These are phyloP conservation scores for Scrobipalpa atriplicella DNA, from an alignment of 2,888 invertebrate species.

Conservation along the genomic window DNA sequence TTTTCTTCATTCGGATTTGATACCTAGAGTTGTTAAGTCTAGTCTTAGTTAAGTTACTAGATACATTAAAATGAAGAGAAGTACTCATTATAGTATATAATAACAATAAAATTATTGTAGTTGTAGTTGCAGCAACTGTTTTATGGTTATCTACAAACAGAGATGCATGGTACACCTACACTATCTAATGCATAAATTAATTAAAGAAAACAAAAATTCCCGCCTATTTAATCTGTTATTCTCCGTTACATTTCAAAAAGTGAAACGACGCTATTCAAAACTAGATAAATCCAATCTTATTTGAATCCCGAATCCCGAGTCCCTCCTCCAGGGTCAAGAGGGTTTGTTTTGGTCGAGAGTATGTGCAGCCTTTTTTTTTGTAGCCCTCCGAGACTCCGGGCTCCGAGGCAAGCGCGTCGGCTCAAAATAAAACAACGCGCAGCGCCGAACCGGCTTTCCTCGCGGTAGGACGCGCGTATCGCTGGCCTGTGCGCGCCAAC, in stretches of 20 bases:
- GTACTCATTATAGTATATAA: no score
- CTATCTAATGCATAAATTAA: no score
- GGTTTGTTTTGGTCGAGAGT: slow-evolving; percentile 34
- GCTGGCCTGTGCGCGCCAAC: slow-evolving; percentile 27
- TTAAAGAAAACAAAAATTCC: not conserved
- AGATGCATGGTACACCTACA: no score
- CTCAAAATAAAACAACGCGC: slow-evolving; percentile 74
- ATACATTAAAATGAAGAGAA: no score
- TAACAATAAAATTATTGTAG: no score
- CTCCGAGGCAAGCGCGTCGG: slow-evolving; percentile 47
- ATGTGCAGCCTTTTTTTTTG: slow-evolving; percentile 46
- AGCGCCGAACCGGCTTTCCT: slow-evolving; percentile 74
- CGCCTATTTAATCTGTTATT: not conserved
- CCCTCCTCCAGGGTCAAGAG: slow-evolving; percentile 32
- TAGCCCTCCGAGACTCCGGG: slow-evolving; percentile 36
- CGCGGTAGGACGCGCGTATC: slow-evolving; percentile 65
- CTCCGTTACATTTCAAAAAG: slow-evolving; percentile 15
- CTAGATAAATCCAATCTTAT: slow-evolving; percentile 17
- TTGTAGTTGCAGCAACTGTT: no score
- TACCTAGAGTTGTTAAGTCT: not conserved
- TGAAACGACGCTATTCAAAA: slow-evolving; percentile 15
- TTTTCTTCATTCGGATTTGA: not conserved
- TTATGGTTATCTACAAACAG: no score
- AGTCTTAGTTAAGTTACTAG: no score
- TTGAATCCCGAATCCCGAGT: slow-evolving; percentile 17